Base-by-base conservation (phyloP, 1,140 invertebrate species). In the Steinernema feltiae region DNA sequence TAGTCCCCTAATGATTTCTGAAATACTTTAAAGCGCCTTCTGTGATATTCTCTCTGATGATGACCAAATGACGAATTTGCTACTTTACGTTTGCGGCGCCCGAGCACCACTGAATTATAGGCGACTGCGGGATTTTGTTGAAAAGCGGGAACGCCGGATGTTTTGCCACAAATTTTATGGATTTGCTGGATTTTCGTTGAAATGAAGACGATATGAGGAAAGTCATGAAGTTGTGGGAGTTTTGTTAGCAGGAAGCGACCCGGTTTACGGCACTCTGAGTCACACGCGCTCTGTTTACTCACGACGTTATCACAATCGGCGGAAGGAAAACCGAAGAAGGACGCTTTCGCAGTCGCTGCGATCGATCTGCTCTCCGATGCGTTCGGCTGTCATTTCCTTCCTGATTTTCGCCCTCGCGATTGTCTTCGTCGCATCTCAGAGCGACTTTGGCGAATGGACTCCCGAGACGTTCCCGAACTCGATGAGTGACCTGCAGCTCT, bases 401-500 rank as follows among this genome's bases (percentile, higher is more conserved):
- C 41, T 46, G 41, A 46, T 27, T 21, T 27, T 63, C 15, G 12
- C 53, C 7, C 53, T 63, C 53, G 53, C 24, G 24, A 3, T 27
- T 3, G 53, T 7, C 53, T 63, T 63, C 53, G 15, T 21, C 7
- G 7, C 18, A 7, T 41, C 35, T 18, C 7, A 41, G 18, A 21
- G 15, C 53, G 53, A 21, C 12, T 63, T 17, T 21, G 7, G 7
- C 12, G 12, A 63, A 27, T 63, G 53, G 53, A 63, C 7, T 27
- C 53, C 53, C 53, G 53, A 63, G 24, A 63, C 53, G 12, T 63
- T 17, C 24, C 53, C 53, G 12, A 63, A 63, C 53, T 63, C 53
- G 24, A 63, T 63, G 53, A 7, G 53, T 21, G 53, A 63, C 53
- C 53, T 63, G 15, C 53, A 63, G 53, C 53, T 63, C 53, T 63